phyloP scores from a whole-genome alignment of 2,797 vertebrate genomes.

The Psittacula echo region DNA sequence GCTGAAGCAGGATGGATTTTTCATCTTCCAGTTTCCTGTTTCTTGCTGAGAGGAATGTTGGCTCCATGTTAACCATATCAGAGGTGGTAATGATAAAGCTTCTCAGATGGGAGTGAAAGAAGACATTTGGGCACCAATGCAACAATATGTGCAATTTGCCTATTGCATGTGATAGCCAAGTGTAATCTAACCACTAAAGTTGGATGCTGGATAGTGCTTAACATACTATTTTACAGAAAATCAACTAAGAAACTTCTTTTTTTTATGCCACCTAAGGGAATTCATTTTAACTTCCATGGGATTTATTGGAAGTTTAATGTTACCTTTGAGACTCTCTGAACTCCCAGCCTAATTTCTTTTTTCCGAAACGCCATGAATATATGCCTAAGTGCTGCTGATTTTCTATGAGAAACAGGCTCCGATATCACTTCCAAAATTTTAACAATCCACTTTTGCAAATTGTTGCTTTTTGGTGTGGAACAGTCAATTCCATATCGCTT shows the following conservation, averaged over 20 bases:
- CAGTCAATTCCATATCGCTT: neutral
- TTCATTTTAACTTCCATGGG: neutral
- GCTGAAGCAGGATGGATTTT: neutral
- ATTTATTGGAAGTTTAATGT: neutral
- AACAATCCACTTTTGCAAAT: neutral
- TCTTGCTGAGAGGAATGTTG: neutral
- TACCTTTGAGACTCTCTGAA: constrained; percentile 2
- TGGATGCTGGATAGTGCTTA: neutral
- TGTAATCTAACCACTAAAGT: neutral
- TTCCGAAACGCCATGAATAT: neutral
- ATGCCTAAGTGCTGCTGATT: constrained; percentile 18
- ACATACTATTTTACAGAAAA: neutral
- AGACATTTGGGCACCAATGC: rapidly evolving
- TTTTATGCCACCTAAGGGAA: neutral
- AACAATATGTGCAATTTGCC: neutral
- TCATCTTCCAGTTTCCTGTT: neutral
- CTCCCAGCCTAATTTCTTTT: neutral
- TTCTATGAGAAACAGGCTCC: neutral
- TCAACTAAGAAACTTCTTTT: neutral
- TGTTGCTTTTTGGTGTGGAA: neutral
- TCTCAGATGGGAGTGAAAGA: neutral
- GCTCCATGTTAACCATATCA: neutral
- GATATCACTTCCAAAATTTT: neutral
- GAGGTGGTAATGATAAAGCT: neutral
- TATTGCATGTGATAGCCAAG: neutral